Conservation (phyloP, 30 jellyfish, hydroid and myxozoan genomes). For the Kudoa iwatai region DNA sequence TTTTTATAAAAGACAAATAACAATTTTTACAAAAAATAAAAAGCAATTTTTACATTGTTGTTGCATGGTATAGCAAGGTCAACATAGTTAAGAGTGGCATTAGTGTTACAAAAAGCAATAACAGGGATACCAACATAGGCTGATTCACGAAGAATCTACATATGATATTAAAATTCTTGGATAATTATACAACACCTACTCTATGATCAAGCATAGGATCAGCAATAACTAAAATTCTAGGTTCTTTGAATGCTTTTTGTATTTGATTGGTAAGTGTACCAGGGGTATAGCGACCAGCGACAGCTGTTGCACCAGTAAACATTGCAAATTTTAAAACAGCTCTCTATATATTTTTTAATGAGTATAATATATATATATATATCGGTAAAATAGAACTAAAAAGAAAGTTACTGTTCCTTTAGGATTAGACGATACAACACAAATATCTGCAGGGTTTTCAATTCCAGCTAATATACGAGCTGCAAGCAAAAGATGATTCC, state of each 20-base stretch:
- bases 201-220: conserved; percentile 71
- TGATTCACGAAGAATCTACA: too few species aligned
- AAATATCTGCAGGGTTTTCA: conserved; percentile 91
- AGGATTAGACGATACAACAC: conserved; percentile 68
- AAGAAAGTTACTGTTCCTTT: conserved; percentile 39
- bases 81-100: conserved; percentile 30
- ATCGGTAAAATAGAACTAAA: too few species aligned
- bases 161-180: too few species aligned
- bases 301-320: conserved; percentile 55
- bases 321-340: conserved; percentile 88
- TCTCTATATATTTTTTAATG: conserved; percentile 38
- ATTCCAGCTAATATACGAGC: conserved; percentile 82
- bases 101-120: conserved; percentile 75
- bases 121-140: conserved; percentile 86
- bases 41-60: too few species aligned
- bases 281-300: conserved; percentile 95
- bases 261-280: conserved; percentile 90
- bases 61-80: conserved; percentile 93
- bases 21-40: too few species aligned
- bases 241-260: conserved; percentile 89
- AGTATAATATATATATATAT: too few species aligned
- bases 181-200: too few species aligned
- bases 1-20: too few species aligned
- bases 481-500: conserved; percentile 90
- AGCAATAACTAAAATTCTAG: conserved; percentile 54